Evolutionary conservation across 2,888 invertebrate species (phyloP), one percentile per base, ranked within the genome.

Genomic region (Rhyacophila evoluta): DNA sequence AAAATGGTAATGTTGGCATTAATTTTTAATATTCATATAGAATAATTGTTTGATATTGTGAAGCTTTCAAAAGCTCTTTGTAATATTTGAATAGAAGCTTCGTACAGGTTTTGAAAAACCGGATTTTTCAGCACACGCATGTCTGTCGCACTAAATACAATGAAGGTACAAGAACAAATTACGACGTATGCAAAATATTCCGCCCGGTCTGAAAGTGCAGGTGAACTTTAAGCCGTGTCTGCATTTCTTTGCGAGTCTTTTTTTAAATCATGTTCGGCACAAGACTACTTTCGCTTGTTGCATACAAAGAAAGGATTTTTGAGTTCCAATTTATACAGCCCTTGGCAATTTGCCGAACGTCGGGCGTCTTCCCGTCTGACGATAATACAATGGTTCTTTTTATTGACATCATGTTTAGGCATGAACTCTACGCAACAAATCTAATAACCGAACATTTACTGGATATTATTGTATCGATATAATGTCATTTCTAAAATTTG

Each of bases 151-250:
- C n/a, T n/a, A n/a, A 55, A 55, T 55, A 55, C 55, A 55, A 55
- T 55, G 19, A 55, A 55, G 55, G 55, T 55, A 55, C 55, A 55
- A 25, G n/a, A 55, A 55, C 55, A 55, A 25, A 55, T 55, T 55
- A 55, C 55, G 55, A 55, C 55, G 55, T 55, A 55, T 55, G 55
- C 25, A 55, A 55, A 55, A 55, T 55, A 55, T 55, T 55, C 55
- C 15, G 10, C 55, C 19, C 19, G 10, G 55, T 19, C 19, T 19
- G 55, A 55, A n/a, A 55, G 55, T 55, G 55, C 55, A 55, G 55
- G 55, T 55, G 15, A 25, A 19, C 55, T 55, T 55, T 55, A 55
- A 55, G 25, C 15, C 55, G 19, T 55, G 55, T 55, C 55, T 55
- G 55, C 19, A 25, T 55, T 19, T 55, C 19, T 55, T 55, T 55